Evolutionary conservation across 2,888 invertebrate genomes (phyloP), one percentile per base, ranked within the genome.

Genomic region (Amphipyra tragopoginis): DNA sequence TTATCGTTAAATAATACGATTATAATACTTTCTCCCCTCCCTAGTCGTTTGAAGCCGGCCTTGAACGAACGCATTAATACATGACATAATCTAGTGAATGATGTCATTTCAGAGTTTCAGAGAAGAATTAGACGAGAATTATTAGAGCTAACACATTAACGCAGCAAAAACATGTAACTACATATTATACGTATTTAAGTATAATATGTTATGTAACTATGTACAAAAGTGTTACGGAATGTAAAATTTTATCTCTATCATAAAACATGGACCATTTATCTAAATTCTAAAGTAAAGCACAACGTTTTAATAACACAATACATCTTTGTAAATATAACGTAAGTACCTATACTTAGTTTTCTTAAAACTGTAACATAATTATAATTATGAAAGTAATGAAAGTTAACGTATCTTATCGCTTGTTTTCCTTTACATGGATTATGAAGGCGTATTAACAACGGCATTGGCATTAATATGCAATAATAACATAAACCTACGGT

Each of bases 71-170:
- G 43, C 48, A 65, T 45, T 60, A 51, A 69, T 69, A 56, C 73
- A 83, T 85, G 85, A 82, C 81, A 84, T 70, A 83, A 84, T 83
- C 78, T 61, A 59, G 51, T 63, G 70, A 72, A 52, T 86, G 86
- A 86, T 82, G 84, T 86, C 85, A 86, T 79, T 77, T 65, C 65
- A 60, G 61, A 65, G 21, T 21, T 21, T 21, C 21, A 21, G 21
- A 21, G 21, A 21, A 21, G 21, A 21, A 21, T 21, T 21, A n/a
- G n/a, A n/a, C n/a, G n/a, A n/a, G n/a, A 68, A 57, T 66, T 69
- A 56, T 63, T 45, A 56, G 52, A 73, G 65, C 71, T 78, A 65
- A 75, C 62, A 70, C 44, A 56, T 54, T 59, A 51, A 55, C 44
- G 15, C 13, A 58, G 29, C 29, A 40, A 6, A 26, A 39, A 33